phyloP scores from a whole-genome alignment of 1,140 invertebrate genomes.

The Drosophila nebulosa region DNA sequence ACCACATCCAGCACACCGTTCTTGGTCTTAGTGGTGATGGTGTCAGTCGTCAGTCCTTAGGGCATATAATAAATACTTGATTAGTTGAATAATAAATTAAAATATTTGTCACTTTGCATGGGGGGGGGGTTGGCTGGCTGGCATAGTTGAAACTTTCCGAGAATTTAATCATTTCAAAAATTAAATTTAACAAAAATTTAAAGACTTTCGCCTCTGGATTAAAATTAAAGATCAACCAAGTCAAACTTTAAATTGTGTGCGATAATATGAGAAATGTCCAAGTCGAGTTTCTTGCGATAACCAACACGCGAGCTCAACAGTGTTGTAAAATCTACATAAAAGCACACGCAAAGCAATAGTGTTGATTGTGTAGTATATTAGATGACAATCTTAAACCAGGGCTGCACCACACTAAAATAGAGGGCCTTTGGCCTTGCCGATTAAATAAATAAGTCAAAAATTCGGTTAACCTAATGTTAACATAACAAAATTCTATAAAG shows the following conservation, averaged over 20 bases:
- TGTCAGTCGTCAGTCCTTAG: constrained; percentile 57
- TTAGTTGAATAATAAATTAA: constrained; percentile 70
- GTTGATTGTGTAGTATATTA: neutral
- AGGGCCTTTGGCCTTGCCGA: too few species aligned
- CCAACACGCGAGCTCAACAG: constrained; percentile 12
- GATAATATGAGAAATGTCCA: neutral
- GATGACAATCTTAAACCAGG: neutral
- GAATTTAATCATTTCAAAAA: constrained; percentile 31
- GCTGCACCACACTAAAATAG: too few species aligned
- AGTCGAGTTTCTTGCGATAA: constrained; percentile 16
- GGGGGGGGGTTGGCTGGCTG: too few species aligned
- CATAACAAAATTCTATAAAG: too few species aligned
- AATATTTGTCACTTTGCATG: constrained; percentile 59
- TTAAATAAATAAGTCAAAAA: too few species aligned
- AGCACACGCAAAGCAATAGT: neutral
- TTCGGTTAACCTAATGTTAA: too few species aligned
- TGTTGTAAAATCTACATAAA: constrained; percentile 44
- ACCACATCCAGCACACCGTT: neutral
- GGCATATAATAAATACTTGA: constrained; percentile 65
- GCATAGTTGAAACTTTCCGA: constrained; percentile 37
- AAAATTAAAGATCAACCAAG: neutral
- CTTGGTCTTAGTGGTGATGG: constrained; percentile 10
- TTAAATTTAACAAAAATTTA: constrained; percentile 15
- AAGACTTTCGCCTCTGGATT: neutral
- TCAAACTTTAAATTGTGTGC: neutral